Percentiles rank a stretch among this genome's conserved stretches.
Evolutionary conservation across 2,888 invertebrate genomes (phyloP).

Genomic region (Orthonevra nobilis): DNA sequence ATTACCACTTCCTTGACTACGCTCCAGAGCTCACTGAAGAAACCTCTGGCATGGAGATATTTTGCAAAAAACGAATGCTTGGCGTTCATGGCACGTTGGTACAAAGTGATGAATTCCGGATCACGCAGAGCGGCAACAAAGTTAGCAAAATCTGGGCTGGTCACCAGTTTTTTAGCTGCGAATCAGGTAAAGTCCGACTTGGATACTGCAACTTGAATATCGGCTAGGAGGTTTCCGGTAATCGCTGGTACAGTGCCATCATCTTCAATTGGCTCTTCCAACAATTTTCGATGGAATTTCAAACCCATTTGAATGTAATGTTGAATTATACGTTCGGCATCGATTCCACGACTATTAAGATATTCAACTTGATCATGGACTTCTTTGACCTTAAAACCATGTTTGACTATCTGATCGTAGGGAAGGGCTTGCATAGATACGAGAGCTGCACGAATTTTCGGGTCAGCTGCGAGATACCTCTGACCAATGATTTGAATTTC

Average conservation of each 20-base stretch:
- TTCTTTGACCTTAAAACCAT: background rate
- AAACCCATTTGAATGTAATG: background rate
- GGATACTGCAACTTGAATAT: background rate
- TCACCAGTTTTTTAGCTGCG: background rate
- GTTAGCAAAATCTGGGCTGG: constrained; percentile 2
- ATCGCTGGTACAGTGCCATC: background rate
- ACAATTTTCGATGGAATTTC: background rate
- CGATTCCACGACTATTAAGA: background rate
- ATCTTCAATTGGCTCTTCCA: background rate
- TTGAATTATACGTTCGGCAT: background rate
- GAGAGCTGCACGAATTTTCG: background rate
- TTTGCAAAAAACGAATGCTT: background rate
- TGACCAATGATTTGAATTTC: background rate
- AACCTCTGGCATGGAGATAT: background rate
- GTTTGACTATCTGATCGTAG: background rate
- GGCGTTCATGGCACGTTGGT: background rate
- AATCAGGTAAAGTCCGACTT: background rate
- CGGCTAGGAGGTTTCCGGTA: background rate
- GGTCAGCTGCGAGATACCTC: background rate
- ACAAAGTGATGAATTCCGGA: constrained; percentile 12
- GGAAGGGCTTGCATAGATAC: background rate
- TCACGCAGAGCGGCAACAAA: background rate
- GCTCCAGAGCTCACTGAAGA: background rate
- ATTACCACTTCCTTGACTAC: background rate
- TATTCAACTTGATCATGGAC: background rate